Evolutionary conservation across 2,888 invertebrate species (phyloP).

Genomic region (Lithophane socia): DNA sequence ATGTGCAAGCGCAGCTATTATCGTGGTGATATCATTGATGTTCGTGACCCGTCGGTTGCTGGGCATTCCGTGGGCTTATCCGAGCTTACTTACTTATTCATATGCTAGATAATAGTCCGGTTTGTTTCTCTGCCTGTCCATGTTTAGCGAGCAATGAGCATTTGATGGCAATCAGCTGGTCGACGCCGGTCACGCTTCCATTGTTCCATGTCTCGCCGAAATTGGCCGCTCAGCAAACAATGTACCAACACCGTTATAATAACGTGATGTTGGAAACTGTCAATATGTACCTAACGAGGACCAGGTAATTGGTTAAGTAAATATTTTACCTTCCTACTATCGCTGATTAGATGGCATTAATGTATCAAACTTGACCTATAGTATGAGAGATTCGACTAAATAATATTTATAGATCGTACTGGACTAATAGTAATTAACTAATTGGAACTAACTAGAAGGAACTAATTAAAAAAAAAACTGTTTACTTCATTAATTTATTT

Average conservation of each 20-base stretch:
- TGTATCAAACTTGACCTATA: background rate
- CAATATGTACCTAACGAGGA: constrained; percentile 48
- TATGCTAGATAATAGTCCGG: constrained; percentile 75
- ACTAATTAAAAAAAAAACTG: background rate
- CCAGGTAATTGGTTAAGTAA: constrained; percentile 34
- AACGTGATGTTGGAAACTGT: constrained; percentile 72
- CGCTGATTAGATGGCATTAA: background rate
- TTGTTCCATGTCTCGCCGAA: constrained; percentile 81
- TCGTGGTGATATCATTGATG: constrained; percentile 68
- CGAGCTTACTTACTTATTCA: constrained; percentile 72
- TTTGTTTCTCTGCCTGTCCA: constrained; percentile 69
- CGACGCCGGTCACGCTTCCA: constrained; percentile 83
- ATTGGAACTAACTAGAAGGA: too few species aligned
- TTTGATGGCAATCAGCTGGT: constrained; percentile 82
- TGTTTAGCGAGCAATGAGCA: constrained; percentile 71
- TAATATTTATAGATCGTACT: background rate
- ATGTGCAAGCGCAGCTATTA: constrained; percentile 32
- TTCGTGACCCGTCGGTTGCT: constrained; percentile 68
- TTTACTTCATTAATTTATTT: background rate
- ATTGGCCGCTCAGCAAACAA: constrained; percentile 80
- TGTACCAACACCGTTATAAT: constrained; percentile 65
- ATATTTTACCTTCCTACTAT: constrained; percentile 24
- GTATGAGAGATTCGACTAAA: background rate
- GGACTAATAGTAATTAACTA: background rate
- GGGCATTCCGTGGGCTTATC: constrained; percentile 53